phyloP scores from a whole-genome alignment of 2,113 vertebrate species.

The Albula goreensis region DNA sequence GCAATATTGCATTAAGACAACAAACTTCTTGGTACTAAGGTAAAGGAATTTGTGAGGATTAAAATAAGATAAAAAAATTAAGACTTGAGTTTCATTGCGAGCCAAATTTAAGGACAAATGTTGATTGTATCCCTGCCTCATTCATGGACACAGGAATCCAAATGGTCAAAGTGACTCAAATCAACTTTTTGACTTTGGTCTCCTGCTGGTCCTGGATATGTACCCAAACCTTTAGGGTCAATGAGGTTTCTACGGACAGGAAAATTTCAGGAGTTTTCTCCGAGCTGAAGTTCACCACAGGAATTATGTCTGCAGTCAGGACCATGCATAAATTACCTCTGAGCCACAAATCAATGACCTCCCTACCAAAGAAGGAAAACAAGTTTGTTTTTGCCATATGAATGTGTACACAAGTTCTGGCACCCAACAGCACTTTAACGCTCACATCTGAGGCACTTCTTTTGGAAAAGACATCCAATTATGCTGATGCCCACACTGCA shows the following conservation, averaged over 20 bases:
- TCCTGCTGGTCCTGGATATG: background rate
- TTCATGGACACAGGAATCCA: background rate
- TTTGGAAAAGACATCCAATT: conserved; percentile 1
- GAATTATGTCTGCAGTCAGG: background rate
- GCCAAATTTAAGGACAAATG: background rate
- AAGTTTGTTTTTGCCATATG: conserved; percentile 7
- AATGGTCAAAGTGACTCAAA: background rate
- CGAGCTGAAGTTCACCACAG: conserved; percentile 5
- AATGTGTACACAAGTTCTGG: conserved; percentile 6
- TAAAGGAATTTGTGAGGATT: no score
- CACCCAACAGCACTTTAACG: background rate
- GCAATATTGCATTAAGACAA: no score
- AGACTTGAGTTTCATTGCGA: no score
- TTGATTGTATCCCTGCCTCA: background rate
- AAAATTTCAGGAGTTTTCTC: background rate
- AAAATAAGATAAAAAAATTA: no score
- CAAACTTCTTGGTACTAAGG: no score
- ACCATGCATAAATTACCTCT: conserved; percentile 6
- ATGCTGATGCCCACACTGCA: background rate
- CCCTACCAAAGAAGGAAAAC: conserved; percentile 4
- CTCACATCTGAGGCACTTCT: background rate
- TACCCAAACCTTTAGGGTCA: background rate
- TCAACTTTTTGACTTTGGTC: background rate
- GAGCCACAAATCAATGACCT: conserved; percentile 6
- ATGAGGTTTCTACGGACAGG: background rate